These are phyloP conservation scores for Oligia fasciuncula DNA, from an alignment of 2,888 invertebrate genomes.

Conservation along the genomic window DNA sequence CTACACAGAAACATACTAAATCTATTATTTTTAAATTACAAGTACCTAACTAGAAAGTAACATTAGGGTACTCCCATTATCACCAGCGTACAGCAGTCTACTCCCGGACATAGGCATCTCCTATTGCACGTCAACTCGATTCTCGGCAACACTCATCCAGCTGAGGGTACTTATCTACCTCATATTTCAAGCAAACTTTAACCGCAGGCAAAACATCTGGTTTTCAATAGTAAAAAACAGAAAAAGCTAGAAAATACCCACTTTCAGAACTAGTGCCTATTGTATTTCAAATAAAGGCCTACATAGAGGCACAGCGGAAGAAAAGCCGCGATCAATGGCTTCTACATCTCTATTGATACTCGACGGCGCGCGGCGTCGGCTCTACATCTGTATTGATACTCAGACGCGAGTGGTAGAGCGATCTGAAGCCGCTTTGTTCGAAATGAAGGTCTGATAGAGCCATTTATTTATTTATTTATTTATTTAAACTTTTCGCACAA, in stretches of 20 bases:
- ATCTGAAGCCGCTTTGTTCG: conserved; percentile 28
- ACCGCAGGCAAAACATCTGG: not conserved
- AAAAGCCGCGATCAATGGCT: conserved; percentile 24
- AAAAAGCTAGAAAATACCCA: conserved; percentile 13
- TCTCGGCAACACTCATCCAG: not conserved
- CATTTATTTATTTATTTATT: no score
- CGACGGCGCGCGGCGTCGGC: conserved; percentile 4
- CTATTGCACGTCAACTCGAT: no score
- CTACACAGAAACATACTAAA: conserved; percentile 11
- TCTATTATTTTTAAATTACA: not conserved
- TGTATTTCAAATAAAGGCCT: conserved; percentile 39
- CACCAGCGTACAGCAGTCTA: no score
- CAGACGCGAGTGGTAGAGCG: conserved; percentile 12
- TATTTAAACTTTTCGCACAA: no score
- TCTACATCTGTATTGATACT: conserved; percentile 31
- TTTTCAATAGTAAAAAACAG: not conserved
- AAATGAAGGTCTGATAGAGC: conserved; percentile 1
- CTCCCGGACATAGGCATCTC: not conserved
- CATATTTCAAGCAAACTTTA: not conserved
- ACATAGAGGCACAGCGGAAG: not conserved
- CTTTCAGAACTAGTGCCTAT: conserved; percentile 5
- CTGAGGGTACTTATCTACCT: not conserved
- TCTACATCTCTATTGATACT: conserved; percentile 43
- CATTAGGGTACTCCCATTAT: not conserved
- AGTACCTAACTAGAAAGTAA: not conserved